Evolutionary conservation across 1,140 invertebrate species (phyloP), one percentile per base, ranked within the genome.

Genomic region (Oedothorax gibbosus): DNA sequence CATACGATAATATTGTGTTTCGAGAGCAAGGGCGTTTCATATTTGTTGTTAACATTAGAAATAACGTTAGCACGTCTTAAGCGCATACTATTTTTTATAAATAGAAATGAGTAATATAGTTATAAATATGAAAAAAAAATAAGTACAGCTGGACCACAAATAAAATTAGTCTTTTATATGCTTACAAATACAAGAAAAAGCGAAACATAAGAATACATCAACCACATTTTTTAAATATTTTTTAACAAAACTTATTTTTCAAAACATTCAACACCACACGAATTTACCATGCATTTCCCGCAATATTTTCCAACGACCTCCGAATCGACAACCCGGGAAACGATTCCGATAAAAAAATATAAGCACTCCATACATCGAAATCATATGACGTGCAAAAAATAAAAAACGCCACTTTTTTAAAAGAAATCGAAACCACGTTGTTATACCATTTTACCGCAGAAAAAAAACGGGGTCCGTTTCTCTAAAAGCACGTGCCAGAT

Each of bases 401-500:
- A 35, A 35, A 35, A 71, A 49, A 71, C 69, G 69, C 69, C n/a
- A 71, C 50, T 35, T 71, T 18, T 9, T 71, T 53, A 35, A 35
- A 35, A 35, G 50, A 54, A 71, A 71, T 71, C 15, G 54, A 71
- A 11, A 75, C 54, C 54, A 35, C 72, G 72, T 75, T 75, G 9
- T 53, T 71, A 71, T 53, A 18, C 69, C 69, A 35, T 50, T 75
- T 8, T 15, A 57, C 72, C 72, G 14, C 20, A 53, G 18, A 75
- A 60, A 62, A 18, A 35, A 60, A 12, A 18, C 50, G 49, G 15
- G 12, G 18, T 51, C 18, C 35, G 53, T 75, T 71, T 49, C 50
- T n/a, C 78, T 21, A 51, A 20, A 57, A 15, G 53, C 50, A 56
- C 53, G 69, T 51, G 64, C 68, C 35, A 51, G 65, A 82, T 82